Base-by-base conservation (phyloP, 2,888 invertebrate genomes). In the Tenthredo mesomela region DNA sequence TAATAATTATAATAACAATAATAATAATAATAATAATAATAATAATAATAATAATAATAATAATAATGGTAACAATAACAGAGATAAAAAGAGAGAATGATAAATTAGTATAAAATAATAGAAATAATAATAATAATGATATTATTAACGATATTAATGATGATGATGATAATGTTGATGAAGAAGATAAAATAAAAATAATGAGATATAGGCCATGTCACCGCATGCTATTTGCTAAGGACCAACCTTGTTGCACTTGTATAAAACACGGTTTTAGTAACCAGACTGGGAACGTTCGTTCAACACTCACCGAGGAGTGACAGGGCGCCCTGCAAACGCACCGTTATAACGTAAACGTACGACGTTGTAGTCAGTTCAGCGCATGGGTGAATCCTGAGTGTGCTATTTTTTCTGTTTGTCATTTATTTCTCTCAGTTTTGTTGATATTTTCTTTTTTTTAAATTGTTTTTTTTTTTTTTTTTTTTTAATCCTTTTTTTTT, bases 191-290 rank as follows among this genome's bases (percentile, higher is more conserved):
- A 88, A 89, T 89, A 88, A 88, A 89, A 85, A 86, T 85, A 88
- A 87, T 88, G 87, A 88, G 86, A 86, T 89, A 91, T 91, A 93
- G 93, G 92, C 92, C 92, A 93, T 92, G 91, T 92, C 93, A 92
- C 93, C 92, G 90, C 93, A 93, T 93, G 93, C 93, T 93, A 93
- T 90, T 93, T 93, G 91, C 93, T 93, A 93, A 93, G 92, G 93
- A 93, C 93, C 93, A 93, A 93, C 93, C 93, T 93, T 93, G 92
- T 92, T 92, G 92, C 89, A 91, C 92, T 93, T 93, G 92, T 92
- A 92, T 92, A 91, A 92, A 93, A 93, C 92, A 92, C 91, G 92
- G 90, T 92, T 93, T 92, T 92, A 93, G 92, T 91, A 92, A 93
- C 92, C 93, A 92, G 92, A 92, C 92, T 92, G 92, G 91, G 82